These are phyloP conservation scores for Astropecten irregularis DNA, from an alignment of 53 echinoderm and acorn worm genomes.

Conservation along the genomic window DNA sequence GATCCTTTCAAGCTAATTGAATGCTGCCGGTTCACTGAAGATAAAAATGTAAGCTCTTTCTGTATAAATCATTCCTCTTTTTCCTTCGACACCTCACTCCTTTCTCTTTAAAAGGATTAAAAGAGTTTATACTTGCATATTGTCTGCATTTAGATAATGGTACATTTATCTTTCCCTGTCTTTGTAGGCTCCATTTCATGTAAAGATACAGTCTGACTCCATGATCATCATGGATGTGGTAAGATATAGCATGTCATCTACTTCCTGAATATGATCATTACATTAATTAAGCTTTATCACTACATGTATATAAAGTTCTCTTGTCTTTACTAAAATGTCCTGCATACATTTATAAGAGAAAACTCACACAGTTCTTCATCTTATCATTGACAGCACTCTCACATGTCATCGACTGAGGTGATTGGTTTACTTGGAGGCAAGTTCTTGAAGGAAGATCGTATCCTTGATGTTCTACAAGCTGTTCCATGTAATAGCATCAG, in stretches of 20 bases:
- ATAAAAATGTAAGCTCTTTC: slow-evolving; percentile 63
- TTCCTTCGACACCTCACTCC: neutral
- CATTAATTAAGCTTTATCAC: too few species aligned
- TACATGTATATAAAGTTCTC: too few species aligned
- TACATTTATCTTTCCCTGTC: too few species aligned
- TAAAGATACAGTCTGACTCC: slow-evolving; percentile 70
- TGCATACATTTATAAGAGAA: too few species aligned
- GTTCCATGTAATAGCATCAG: slow-evolving; percentile 94
- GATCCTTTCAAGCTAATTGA: slow-evolving; percentile 96
- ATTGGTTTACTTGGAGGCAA: slow-evolving; percentile 91
- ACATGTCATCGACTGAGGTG: slow-evolving; percentile 85
- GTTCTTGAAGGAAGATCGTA: slow-evolving; percentile 36
- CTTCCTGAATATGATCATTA: too few species aligned
- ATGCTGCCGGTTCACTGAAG: slow-evolving; percentile 69
- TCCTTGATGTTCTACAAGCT: slow-evolving; percentile 63
- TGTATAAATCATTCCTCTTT: neutral
- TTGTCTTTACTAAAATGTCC: too few species aligned
- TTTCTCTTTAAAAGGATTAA: too few species aligned
- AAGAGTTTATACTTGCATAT: too few species aligned
- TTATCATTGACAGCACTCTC: slow-evolving; percentile 88
- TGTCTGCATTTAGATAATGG: too few species aligned
- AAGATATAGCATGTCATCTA: too few species aligned
- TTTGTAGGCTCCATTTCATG: slow-evolving; percentile 87
- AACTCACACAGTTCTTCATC: too few species aligned
- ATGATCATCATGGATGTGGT: slow-evolving; percentile 89